Evolutionary conservation across 1,140 invertebrate genomes (phyloP), one percentile per base, ranked within the genome.

Genomic region (Heliconius hewitsoni): DNA sequence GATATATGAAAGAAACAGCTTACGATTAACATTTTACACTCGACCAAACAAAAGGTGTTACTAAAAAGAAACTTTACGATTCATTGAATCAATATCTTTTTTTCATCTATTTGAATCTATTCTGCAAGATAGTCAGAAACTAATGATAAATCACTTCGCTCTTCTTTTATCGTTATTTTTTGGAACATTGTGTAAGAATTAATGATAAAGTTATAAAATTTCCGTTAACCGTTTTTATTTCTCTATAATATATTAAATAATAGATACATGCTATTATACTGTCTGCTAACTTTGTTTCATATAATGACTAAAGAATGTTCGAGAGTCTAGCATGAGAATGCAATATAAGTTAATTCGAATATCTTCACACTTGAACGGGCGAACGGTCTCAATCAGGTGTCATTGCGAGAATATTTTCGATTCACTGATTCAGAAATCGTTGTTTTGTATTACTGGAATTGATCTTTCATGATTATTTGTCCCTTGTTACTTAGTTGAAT

Each of bases 351-450:
- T 82, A 74, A 82, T 79, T 77, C 73, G 72, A 87, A 83, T 80
- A 74, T 79, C 83, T 85, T 90, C 81, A 87, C 85, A 85, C 81
- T 84, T 81, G 82, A 84, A 81, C 81, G 81, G 82, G 74, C 82
- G 83, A 77, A 77, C 84, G 84, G 85, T 84, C 85, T 77, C 82
- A 46, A 78, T 79, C 79, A 83, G 84, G 86, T 87, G 82, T 87
- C 84, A 83, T 81, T 80, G 78, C 82, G 83, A 83, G 70, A 84
- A 86, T 77, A 81, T 83, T 86, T 82, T 81, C 83, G 84, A 89
- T 57, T 85, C 89, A 89, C 83, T 90, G 89, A 83, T 52, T 87
- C 78, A 87, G 89, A 90, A 90, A 88, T 90, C 82, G 78, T 82
- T 80, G 60, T 73, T 34, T 81, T 76, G 23, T 66, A 27, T 66